Conservation (phyloP, 2,113 vertebrate genomes). For the Crocuta crocuta region DNA sequence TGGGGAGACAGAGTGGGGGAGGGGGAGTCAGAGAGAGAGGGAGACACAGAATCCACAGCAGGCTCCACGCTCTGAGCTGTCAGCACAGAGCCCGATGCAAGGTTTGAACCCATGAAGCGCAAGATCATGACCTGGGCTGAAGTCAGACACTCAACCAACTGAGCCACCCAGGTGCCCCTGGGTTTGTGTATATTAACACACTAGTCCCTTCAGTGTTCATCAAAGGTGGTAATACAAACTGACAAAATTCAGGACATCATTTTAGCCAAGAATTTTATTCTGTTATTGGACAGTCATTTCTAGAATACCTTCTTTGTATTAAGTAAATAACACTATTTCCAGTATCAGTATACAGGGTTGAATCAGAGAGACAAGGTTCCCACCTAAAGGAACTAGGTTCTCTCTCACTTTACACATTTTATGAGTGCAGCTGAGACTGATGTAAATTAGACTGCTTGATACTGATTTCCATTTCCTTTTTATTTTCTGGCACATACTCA, state of each 20-base stretch:
- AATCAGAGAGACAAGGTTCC: background rate
- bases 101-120: no score
- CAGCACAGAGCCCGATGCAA: no score
- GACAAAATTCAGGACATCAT: background rate
- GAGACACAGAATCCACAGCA: no score
- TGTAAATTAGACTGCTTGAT: background rate
- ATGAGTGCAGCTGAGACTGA: background rate
- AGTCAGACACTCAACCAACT: no score
- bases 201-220: background rate
- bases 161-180: background rate
- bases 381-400: background rate
- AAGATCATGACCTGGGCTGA: no score
- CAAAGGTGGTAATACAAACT: background rate
- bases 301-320: background rate
- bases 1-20: no score
- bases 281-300: background rate
- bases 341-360: background rate
- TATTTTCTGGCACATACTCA: background rate
- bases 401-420: background rate
- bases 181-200: background rate
- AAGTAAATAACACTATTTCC: background rate
- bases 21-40: no score
- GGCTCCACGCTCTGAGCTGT: no score
- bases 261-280: background rate
- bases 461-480: slow-evolving; percentile 17